Evolutionary conservation across 2,113 vertebrate species (phyloP).

Genomic region (Paramisgurnus dabryanus): DNA sequence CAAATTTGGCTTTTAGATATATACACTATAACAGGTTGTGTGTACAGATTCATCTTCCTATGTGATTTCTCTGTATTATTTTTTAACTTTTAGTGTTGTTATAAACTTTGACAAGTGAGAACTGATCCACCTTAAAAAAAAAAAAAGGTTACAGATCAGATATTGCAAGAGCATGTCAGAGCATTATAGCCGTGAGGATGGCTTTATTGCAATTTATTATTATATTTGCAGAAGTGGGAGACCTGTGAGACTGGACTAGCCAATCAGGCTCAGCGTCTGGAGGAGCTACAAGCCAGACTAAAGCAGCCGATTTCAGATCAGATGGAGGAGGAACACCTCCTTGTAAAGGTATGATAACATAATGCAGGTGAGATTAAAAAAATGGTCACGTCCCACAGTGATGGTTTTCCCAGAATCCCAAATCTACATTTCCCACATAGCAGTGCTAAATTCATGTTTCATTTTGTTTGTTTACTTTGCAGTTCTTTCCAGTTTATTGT

Average conservation of each 20-base stretch:
- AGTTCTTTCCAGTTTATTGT: too few species aligned
- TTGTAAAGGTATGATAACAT: conserved; percentile 75
- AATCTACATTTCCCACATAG: background rate
- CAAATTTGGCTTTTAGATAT: too few species aligned
- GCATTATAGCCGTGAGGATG: background rate
- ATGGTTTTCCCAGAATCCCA: too few species aligned
- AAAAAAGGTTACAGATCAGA: background rate
- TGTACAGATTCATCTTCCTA: background rate
- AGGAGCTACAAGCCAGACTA: conserved; percentile 72
- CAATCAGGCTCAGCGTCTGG: conserved; percentile 70
- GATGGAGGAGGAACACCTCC: conserved; percentile 71
- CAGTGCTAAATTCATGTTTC: background rate
- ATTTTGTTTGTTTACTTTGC: background rate
- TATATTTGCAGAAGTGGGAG: conserved; percentile 80
- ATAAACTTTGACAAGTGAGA: background rate
- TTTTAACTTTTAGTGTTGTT: background rate
- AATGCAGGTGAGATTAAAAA: background rate
- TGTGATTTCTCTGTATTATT: background rate
- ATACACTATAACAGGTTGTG: background rate
- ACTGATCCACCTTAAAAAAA: background rate
- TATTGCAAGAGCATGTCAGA: background rate
- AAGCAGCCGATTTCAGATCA: conserved; percentile 76
- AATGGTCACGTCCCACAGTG: too few species aligned
- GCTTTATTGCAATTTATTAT: conserved; percentile 19
- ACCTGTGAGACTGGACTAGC: conserved; percentile 74